Conservation (phyloP, 2,888 invertebrate genomes). For the Adela reaumurella region DNA sequence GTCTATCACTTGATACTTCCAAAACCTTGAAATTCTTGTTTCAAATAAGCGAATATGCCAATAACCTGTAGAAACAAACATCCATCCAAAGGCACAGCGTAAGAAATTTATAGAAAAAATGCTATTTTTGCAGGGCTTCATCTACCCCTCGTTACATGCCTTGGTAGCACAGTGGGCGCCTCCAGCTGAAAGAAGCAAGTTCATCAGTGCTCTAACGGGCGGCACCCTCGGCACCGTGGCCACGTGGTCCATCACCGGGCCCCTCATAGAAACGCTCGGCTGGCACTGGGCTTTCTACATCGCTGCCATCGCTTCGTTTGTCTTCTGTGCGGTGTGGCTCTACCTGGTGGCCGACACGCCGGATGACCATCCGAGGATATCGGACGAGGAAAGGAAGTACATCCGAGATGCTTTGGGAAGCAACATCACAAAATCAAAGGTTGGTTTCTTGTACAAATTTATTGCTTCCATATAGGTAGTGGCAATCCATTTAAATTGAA, state of each 20-base stretch:
- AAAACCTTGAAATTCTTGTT: too few relatives aligned
- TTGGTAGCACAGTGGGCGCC: constrained; percentile 71
- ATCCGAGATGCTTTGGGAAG: constrained; percentile 60
- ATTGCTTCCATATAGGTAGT: too few relatives aligned
- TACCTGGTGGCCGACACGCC: constrained; percentile 63
- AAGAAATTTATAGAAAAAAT: too few relatives aligned
- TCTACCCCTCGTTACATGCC: constrained; percentile 62
- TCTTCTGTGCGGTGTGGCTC: constrained; percentile 60
- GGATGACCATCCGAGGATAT: constrained; percentile 58
- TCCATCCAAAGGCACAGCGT: too few relatives aligned
- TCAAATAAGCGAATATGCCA: too few relatives aligned
- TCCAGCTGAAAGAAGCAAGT: constrained; percentile 70
- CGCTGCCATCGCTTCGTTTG: constrained; percentile 50
- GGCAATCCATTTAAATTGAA: too few relatives aligned
- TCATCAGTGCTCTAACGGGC: constrained; percentile 68
- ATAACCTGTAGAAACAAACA: too few relatives aligned
- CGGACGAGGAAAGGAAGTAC: constrained; percentile 58
- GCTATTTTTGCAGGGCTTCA: constrained; percentile 56
- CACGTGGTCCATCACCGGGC: constrained; percentile 65
- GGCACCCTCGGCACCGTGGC: constrained; percentile 69
- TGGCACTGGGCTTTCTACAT: constrained; percentile 70
- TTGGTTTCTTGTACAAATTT: constrained; percentile 27
- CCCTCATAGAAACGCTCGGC: constrained; percentile 58
- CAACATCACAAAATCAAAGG: constrained; percentile 55
- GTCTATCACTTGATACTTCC: too few relatives aligned